These are phyloP conservation scores for Tenebrio molitor DNA, from an alignment of 1,140 invertebrate genomes.

Conservation along the genomic window DNA sequence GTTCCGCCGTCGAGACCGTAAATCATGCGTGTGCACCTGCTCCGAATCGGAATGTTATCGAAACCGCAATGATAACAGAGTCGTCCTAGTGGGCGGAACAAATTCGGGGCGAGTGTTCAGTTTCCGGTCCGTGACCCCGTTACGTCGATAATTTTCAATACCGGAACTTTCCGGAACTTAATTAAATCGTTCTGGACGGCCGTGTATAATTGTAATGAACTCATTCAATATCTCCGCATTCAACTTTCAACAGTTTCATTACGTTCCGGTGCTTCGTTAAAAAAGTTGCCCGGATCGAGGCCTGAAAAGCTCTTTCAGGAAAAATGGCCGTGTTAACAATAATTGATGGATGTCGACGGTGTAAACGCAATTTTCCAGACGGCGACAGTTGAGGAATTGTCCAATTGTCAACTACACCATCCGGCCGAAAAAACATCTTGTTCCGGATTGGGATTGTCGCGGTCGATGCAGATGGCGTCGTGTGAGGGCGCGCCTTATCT, in stretches of 20 bases:
- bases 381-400: no score
- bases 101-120: not conserved
- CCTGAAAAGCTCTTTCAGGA: no score
- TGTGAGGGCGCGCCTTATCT: no score
- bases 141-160: slow-evolving; percentile 8
- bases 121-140: not conserved
- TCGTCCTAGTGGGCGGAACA: no score
- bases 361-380: no score
- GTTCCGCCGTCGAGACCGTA: not conserved
- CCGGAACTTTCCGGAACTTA: slow-evolving; percentile 2
- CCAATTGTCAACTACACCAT: no score
- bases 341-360: no score
- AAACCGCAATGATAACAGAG: slow-evolving; percentile 1
- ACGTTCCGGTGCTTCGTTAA: not conserved
- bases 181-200: not conserved
- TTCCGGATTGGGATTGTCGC: no score
- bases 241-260: not conserved
- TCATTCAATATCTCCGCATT: not conserved
- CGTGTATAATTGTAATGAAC: not conserved
- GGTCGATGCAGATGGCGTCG: no score
- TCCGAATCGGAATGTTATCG: not conserved
- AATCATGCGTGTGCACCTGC: not conserved
- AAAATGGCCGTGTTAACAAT: no score
- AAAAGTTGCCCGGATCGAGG: no score
- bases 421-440: no score